phyloP scores from a whole-genome alignment of 2,113 vertebrate genomes.

The Glaucidium brasilianum region DNA sequence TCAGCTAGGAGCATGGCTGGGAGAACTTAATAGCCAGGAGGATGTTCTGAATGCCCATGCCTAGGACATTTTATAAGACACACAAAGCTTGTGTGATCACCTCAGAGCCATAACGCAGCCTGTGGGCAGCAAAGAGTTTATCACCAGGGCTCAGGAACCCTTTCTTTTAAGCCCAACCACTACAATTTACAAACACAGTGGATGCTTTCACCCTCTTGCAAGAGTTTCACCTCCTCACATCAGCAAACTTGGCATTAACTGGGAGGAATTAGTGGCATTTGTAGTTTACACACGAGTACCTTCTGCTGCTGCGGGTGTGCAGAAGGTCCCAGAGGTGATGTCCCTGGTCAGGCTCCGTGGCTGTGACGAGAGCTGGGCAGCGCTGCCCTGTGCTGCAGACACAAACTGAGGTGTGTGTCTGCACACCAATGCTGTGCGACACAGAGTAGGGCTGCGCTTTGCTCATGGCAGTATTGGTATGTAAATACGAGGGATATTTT shows the following conservation, averaged over 20 bases:
- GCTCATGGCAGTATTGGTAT: rapidly evolving
- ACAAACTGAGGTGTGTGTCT: neutral
- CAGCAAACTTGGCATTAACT: neutral
- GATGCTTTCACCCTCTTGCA: neutral
- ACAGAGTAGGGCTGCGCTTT: neutral
- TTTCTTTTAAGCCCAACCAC: neutral
- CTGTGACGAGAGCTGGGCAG: neutral
- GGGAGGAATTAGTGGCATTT: neutral
- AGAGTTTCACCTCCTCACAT: neutral
- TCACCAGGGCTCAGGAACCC: neutral
- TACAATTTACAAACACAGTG: neutral
- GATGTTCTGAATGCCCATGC: neutral
- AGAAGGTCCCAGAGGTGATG: neutral
- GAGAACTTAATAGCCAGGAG: neutral
- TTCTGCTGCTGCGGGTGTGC: neutral
- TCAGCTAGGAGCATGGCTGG: neutral
- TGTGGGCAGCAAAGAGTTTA: neutral
- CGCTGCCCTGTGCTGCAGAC: neutral
- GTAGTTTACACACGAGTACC: rapidly evolving
- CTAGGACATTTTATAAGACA: neutral
- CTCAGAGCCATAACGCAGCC: neutral
- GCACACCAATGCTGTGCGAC: neutral
- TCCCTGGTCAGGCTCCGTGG: neutral
- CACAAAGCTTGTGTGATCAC: neutral
- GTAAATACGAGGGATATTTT: neutral